phyloP scores from a whole-genome alignment of 2,113 vertebrate genomes.

The Stomatorhinus ivindoensis region DNA sequence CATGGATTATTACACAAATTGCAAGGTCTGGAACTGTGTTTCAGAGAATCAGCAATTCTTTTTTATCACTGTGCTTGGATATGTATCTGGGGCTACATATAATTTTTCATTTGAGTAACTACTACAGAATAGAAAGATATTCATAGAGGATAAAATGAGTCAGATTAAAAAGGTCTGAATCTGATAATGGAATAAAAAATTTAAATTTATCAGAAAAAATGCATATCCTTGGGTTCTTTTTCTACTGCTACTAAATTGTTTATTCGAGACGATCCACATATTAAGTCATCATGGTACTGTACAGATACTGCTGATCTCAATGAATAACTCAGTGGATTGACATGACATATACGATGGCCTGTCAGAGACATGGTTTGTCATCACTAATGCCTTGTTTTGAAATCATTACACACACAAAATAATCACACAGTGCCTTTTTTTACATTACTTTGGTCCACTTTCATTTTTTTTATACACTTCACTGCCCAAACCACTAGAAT shows the following conservation, averaged over 20 bases:
- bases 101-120: background rate
- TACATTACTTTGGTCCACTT: conserved; percentile 26
- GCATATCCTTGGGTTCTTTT: background rate
- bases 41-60: background rate
- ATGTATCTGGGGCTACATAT: background rate
- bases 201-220: background rate
- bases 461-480: conserved; percentile 53
- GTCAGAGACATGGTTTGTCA: background rate
- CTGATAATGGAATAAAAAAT: background rate
- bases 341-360: background rate
- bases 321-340: background rate
- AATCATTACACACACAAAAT: background rate
- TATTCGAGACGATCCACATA: background rate
- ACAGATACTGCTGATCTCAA: background rate
- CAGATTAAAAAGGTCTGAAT: background rate
- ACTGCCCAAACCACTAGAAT: conserved; percentile 69
- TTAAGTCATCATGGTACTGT: background rate
- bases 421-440: background rate
- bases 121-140: background rate
- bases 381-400: background rate
- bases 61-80: background rate
- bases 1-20: background rate
- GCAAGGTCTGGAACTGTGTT: background rate
- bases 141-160: background rate
- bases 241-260: background rate